A percentile compares a stretch with the other conserved stretches of the same genome.
These are phyloP conservation scores for Fratercula arctica DNA, from an alignment of 2,797 vertebrate species.

Conservation along the genomic window DNA sequence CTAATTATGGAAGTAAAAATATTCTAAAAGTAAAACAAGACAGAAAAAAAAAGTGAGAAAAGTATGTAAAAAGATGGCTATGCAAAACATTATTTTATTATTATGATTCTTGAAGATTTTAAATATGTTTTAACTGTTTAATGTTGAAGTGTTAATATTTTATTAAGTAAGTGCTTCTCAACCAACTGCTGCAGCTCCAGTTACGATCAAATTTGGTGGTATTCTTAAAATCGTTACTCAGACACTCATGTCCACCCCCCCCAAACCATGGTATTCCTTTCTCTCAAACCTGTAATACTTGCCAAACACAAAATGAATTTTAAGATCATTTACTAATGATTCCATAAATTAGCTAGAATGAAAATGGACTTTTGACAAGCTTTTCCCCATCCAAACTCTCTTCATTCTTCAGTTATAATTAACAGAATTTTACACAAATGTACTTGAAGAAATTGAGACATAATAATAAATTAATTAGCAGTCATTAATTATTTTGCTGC, in stretches of 20 bases:
- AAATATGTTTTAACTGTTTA: neutral
- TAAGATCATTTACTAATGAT: neutral
- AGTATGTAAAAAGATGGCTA: neutral
- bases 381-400: neutral
- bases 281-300: neutral
- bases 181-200: neutral
- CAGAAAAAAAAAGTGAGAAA: neutral
- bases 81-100: neutral
- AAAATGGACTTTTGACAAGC: neutral
- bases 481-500: constrained; percentile 43
- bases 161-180: neutral
- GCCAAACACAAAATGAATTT: neutral
- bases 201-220: neutral
- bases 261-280: neutral
- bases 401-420: constrained; percentile 18
- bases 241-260: neutral
- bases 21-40: neutral
- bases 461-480: constrained; percentile 31
- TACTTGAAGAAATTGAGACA: constrained; percentile 23
- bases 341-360: neutral
- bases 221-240: neutral
- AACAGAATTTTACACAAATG: constrained; percentile 24
- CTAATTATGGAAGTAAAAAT: neutral
- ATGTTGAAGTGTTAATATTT: neutral
- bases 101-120: neutral